Conservation (phyloP, 1,140 invertebrate genomes). For the Nasonia giraulti region DNA sequence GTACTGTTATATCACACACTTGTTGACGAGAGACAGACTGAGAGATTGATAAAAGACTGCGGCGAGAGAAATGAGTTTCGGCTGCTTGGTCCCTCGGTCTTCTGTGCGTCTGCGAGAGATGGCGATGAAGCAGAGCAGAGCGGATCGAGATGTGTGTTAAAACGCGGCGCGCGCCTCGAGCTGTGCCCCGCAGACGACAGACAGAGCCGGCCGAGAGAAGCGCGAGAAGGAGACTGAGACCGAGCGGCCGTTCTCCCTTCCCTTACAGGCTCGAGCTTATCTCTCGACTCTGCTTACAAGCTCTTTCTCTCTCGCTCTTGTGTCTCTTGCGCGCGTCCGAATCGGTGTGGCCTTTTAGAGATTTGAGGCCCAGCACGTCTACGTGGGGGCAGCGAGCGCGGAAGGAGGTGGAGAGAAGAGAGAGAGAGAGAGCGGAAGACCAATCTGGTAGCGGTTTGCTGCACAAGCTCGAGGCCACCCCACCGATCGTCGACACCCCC, state of each 20-base stretch:
- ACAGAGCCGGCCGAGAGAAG: conserved; percentile 17
- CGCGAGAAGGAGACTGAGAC: conserved; percentile 32
- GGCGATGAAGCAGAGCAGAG: neutral
- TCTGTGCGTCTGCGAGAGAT: too few relatives aligned
- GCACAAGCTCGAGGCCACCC: neutral
- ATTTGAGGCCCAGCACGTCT: too few relatives aligned
- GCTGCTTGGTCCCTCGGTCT: too few relatives aligned
- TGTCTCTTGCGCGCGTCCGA: neutral
- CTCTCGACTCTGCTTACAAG: neutral
- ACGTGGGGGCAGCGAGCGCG: too few relatives aligned
- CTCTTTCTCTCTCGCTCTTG: neutral
- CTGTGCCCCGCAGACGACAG: conserved; percentile 2
- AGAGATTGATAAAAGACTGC: too few relatives aligned
- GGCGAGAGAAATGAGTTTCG: too few relatives aligned
- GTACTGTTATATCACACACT: too few relatives aligned
- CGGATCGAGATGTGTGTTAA: neutral
- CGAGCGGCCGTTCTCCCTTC: conserved; percentile 9
- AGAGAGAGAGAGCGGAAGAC: neutral
- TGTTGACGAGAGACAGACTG: too few relatives aligned
- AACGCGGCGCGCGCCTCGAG: neutral
- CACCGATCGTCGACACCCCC: neutral
- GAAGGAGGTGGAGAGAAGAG: neutral
- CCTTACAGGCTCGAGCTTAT: conserved; percentile 9
- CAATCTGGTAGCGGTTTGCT: neutral
- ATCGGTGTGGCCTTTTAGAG: neutral